A percentile compares a stretch with the other conserved stretches of the same genome.
Conservation (phyloP, 2,113 vertebrate species). For the Apistogramma diplotaenia region DNA sequence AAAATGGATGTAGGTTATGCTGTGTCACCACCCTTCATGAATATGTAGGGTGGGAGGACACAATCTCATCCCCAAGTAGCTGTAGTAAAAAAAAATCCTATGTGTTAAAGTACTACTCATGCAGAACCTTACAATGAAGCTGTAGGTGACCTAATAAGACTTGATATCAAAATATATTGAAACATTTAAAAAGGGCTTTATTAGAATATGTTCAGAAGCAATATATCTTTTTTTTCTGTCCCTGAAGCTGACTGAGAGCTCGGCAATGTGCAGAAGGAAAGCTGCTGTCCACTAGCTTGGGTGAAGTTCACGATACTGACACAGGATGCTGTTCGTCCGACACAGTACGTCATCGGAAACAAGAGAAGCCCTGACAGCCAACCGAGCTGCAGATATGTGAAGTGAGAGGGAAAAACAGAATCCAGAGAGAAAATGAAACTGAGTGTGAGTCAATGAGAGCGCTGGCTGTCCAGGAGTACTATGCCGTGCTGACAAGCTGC, state of each 20-base stretch:
- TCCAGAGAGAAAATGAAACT: conserved; percentile 1
- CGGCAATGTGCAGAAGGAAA: not conserved
- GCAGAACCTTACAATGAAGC: not conserved
- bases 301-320: not conserved
- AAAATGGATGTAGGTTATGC: not conserved
- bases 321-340: not conserved
- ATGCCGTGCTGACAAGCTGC: conserved; percentile 32
- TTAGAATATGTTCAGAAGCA: not conserved
- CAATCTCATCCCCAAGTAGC: not conserved
- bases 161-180: not conserved
- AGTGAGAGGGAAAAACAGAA: not conserved
- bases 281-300: not conserved
- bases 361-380: not conserved
- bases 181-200: not conserved
- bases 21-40: not conserved
- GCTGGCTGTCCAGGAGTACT: not conserved
- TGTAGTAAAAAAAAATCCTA: not conserved
- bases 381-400: not conserved
- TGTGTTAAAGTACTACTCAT: not conserved
- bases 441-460: conserved; percentile 22
- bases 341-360: not conserved
- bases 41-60: not conserved
- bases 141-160: not conserved
- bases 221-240: not conserved
- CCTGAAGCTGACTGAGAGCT: not conserved